Conservation (phyloP, 2,888 invertebrate genomes). For the Epinotia demarniana region DNA sequence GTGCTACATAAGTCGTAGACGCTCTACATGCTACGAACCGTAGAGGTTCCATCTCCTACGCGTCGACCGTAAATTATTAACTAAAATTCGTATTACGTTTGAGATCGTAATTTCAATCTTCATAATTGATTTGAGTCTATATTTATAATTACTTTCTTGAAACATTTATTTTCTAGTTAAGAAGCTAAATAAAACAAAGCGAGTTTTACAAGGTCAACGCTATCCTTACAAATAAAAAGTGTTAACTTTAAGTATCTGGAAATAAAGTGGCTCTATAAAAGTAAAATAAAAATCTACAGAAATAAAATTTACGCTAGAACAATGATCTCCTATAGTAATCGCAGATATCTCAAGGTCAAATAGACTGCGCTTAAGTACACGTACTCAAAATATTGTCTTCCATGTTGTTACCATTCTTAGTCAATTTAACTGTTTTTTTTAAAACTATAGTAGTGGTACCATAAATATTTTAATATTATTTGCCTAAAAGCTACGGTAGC, state of each 20-base stretch:
- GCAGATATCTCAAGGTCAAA: neutral
- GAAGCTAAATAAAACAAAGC: neutral
- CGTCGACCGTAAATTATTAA: neutral
- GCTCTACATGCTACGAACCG: slow-evolving; percentile 5
- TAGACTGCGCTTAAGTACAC: neutral
- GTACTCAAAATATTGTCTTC: neutral
- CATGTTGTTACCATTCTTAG: too few relatives aligned
- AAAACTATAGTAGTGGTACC: too few relatives aligned
- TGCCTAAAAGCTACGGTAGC: too few relatives aligned
- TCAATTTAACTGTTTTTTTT: too few relatives aligned
- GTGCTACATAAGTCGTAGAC: slow-evolving; percentile 50
- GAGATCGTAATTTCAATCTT: neutral
- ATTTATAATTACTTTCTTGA: neutral
- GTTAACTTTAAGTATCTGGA: neutral
- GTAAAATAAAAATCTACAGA: slow-evolving; percentile 1
- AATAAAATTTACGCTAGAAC: neutral
- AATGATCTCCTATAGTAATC: neutral
- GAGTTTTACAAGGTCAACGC: neutral
- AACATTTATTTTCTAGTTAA: neutral
- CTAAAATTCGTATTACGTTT: neutral
- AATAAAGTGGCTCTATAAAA: neutral
- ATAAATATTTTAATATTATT: too few relatives aligned
- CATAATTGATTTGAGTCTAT: neutral
- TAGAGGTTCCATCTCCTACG: slow-evolving; percentile 5
- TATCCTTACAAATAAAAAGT: slow-evolving; percentile 1